These are phyloP conservation scores for Phytoseiulus persimilis DNA, from an alignment of 2,888 invertebrate species.

Conservation along the genomic window DNA sequence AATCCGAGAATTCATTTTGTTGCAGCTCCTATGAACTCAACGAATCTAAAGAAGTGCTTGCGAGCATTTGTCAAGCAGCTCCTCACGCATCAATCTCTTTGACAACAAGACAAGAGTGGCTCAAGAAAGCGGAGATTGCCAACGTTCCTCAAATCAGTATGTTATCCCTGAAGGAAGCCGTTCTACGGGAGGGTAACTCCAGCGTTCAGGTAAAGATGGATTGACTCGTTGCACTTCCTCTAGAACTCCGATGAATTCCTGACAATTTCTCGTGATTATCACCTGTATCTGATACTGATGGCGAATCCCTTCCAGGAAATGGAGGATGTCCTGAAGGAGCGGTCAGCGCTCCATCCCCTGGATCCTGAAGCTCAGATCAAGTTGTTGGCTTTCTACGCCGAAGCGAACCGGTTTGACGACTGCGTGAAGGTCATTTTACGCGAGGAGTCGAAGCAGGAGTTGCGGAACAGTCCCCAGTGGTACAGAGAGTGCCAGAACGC, in stretches of 20 bases:
- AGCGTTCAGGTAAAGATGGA: not conserved
- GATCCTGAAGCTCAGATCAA: conserved; percentile 13
- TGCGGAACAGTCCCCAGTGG: conserved; percentile 22
- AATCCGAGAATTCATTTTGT: not conserved
- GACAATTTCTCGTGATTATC: no score
- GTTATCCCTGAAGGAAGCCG: conserved; percentile 10
- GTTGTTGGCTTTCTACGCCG: conserved; percentile 1
- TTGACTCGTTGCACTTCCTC: no score
- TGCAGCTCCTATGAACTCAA: not conserved
- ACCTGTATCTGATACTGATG: no score
- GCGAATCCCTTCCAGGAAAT: not conserved
- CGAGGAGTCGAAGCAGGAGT: not conserved
- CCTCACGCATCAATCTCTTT: not conserved
- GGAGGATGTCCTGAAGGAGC: conserved; percentile 33
- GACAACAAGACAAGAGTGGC: not conserved
- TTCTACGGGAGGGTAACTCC: not conserved
- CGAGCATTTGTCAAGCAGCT: not conserved
- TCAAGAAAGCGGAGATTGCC: not conserved
- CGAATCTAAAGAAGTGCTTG: not conserved
- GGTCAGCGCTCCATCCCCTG: not conserved
- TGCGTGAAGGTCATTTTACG: conserved; percentile 10
- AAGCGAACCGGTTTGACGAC: not conserved
- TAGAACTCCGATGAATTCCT: no score
- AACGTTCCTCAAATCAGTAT: not conserved
- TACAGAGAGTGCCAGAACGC: conserved; percentile 26